Conservation (phyloP, 2,797 vertebrate species). For the Danio choprae region DNA sequence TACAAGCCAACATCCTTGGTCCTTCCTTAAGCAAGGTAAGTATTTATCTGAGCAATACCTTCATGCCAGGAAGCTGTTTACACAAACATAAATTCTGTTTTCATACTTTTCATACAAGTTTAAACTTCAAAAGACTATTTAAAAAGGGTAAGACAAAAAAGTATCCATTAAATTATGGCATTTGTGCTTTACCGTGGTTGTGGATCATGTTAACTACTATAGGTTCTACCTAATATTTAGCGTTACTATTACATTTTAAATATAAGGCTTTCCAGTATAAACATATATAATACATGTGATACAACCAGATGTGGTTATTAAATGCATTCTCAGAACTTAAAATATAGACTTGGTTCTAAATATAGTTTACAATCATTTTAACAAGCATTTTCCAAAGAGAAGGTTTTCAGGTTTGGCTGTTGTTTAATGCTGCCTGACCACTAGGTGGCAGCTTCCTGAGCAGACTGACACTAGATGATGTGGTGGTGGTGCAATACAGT, state of each 20-base stretch:
- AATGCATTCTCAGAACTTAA: constrained; percentile 24
- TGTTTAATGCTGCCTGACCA: constrained; percentile 13
- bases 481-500: constrained; percentile 18
- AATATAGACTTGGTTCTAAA: constrained; percentile 12
- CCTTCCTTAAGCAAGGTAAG: neutral
- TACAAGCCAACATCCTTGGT: neutral
- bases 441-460: constrained; percentile 27
- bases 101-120: neutral
- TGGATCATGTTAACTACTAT: constrained; percentile 15
- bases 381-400: constrained; percentile 7
- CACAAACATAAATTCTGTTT: constrained; percentile 1
- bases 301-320: neutral
- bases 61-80: constrained; percentile 9
- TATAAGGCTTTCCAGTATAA: neutral
- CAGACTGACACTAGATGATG: constrained; percentile 31
- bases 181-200: constrained; percentile 47
- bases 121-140: neutral
- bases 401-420: constrained; percentile 17
- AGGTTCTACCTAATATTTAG: constrained; percentile 31
- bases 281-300: neutral
- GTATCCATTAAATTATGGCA: constrained; percentile 2
- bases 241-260: neutral
- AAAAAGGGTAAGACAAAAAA: constrained; percentile 11
- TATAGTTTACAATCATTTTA: constrained; percentile 17
- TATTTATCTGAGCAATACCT: constrained; percentile 7